These are phyloP conservation scores for Denticeps clupeoides DNA, from an alignment of 2,797 vertebrate genomes.

Conservation along the genomic window DNA sequence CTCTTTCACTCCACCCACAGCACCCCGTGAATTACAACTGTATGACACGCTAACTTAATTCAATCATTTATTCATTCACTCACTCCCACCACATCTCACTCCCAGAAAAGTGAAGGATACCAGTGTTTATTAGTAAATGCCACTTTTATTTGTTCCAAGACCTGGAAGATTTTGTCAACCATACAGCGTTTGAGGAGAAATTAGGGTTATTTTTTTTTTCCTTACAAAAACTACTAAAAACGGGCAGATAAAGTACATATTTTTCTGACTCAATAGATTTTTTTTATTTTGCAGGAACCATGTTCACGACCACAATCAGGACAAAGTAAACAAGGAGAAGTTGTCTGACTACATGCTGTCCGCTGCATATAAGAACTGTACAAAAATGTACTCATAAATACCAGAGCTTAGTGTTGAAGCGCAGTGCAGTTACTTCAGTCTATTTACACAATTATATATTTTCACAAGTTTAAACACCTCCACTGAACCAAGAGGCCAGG, in stretches of 20 bases:
- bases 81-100: too few species aligned
- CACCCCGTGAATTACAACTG: too few species aligned
- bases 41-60: too few species aligned
- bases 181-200: conserved; percentile 31
- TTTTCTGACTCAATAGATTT: too few species aligned
- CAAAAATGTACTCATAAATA: conserved; percentile 22
- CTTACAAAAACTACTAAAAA: background rate
- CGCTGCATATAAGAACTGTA: conserved; percentile 18
- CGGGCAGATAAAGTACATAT: background rate
- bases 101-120: too few species aligned
- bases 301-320: background rate
- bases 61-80: too few species aligned
- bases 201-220: too few species aligned
- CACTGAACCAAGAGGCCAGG: conserved; percentile 6
- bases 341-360: conserved; percentile 17
- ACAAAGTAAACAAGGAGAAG: background rate
- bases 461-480: conserved; percentile 23
- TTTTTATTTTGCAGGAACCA: too few species aligned
- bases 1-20: too few species aligned
- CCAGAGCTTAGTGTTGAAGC: conserved; percentile 22
- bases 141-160: conserved; percentile 60
- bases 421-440: conserved; percentile 18
- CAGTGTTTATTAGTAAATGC: conserved; percentile 25
- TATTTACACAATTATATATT: conserved; percentile 29
- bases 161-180: conserved; percentile 31